Conservation (phyloP, 2,113 vertebrate genomes). For the Lonchura striata region DNA sequence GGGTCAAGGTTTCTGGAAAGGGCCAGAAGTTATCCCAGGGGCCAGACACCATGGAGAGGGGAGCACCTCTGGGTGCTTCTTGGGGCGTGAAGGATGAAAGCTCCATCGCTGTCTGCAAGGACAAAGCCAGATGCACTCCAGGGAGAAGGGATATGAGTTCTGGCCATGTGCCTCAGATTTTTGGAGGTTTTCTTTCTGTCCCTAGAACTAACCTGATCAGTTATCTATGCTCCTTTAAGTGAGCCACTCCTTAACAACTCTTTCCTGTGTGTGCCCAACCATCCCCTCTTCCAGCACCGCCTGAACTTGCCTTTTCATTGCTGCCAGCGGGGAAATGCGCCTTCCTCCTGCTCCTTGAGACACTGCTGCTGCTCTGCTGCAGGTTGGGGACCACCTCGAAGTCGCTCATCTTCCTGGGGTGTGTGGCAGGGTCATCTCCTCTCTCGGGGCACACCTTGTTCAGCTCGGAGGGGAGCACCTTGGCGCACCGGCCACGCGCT, state of each 20-base stretch:
- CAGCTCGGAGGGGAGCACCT: constrained; percentile 4
- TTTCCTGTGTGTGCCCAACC: fast-evolving
- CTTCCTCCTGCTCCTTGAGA: constrained; percentile 35
- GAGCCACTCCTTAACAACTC: not conserved
- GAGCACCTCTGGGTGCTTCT: not conserved
- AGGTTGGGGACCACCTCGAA: constrained; percentile 58
- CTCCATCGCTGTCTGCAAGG: fast-evolving
- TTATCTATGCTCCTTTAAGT: not conserved
- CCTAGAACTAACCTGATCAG: not conserved
- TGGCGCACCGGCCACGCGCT: not conserved
- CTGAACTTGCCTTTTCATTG: constrained; percentile 67
- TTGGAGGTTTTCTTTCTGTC: not conserved
- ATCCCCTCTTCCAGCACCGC: not conserved
- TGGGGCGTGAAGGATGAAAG: not conserved
- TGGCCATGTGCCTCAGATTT: not conserved
- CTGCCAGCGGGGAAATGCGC: not conserved
- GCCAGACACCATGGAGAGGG: not conserved
- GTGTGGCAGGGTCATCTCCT: not conserved
- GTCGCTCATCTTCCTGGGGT: not conserved
- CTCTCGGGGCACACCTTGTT: constrained; percentile 37
- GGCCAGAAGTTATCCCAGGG: not conserved
- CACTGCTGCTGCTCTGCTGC: constrained; percentile 39
- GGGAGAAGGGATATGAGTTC: not conserved
- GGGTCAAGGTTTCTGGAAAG: not conserved
- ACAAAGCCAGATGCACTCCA: not conserved